phyloP scores from a whole-genome alignment of 2,888 invertebrate species.

The Ophion slaviceki region DNA sequence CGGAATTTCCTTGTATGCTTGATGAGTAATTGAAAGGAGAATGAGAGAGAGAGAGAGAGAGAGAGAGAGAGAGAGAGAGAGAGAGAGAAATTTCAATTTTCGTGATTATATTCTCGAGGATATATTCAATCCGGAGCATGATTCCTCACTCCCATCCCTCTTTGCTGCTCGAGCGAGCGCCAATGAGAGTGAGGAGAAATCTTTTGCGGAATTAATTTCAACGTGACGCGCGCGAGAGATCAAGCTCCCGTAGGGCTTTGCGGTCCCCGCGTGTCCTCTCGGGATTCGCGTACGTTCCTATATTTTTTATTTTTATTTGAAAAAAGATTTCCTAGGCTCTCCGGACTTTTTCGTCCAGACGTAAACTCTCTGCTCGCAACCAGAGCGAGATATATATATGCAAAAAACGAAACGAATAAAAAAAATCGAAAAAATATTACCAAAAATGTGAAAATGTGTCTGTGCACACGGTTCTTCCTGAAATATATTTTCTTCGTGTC shows the following conservation, averaged over 20 bases:
- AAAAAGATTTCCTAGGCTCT: neutral
- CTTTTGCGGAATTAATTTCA: constrained; percentile 60
- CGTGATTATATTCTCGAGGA: constrained; percentile 36
- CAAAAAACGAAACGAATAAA: neutral
- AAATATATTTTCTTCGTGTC: neutral
- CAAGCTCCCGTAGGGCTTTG: constrained; percentile 43
- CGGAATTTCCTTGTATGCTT: constrained; percentile 13
- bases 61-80: neutral
- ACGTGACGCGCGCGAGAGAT: constrained; percentile 38
- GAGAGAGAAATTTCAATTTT: constrained; percentile 33
- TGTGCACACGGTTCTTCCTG: neutral
- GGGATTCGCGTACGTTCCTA: constrained; percentile 33
- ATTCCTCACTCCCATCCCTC: constrained; percentile 1
- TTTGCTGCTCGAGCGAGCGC: constrained; percentile 3
- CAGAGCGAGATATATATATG: neutral
- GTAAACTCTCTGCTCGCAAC: constrained; percentile 22
- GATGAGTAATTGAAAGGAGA: neutral
- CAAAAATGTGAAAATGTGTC: neutral
- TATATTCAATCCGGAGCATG: constrained; percentile 30
- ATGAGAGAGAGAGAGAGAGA: neutral
- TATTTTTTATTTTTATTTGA: neutral
- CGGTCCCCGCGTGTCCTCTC: constrained; percentile 16
- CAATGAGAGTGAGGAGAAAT: constrained; percentile 46
- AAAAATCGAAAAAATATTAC: neutral
- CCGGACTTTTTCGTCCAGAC: constrained; percentile 6